A percentile compares a stretch with the other conserved stretches of the same genome.
Evolutionary conservation across 2,113 vertebrate species (phyloP).

Genomic region (Natator depressus): DNA sequence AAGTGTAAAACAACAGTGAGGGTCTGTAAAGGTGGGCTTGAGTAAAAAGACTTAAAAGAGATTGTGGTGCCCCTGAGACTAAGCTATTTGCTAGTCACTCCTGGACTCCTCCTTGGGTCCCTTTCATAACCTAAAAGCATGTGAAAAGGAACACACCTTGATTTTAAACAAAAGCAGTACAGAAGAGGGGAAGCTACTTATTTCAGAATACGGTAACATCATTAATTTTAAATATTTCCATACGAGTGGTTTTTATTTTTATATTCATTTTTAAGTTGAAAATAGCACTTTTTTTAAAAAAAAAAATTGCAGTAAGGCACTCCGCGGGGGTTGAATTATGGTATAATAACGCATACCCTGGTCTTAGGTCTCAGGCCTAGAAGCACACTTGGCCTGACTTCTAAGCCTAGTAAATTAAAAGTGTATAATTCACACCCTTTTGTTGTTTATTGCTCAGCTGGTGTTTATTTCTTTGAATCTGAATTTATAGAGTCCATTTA

Average conservation of each 20-base stretch:
- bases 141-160: not conserved
- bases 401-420: not conserved
- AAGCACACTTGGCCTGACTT: constrained; percentile 4
- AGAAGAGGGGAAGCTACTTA: not conserved
- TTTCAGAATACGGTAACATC: not conserved
- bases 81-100: not conserved
- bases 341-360: constrained; percentile 34
- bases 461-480: constrained; percentile 24
- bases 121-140: not conserved
- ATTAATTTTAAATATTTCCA: not conserved
- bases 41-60: not conserved
- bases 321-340: not conserved
- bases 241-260: not conserved
- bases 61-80: not conserved
- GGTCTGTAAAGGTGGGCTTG: not conserved
- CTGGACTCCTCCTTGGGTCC: not conserved
- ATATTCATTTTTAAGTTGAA: constrained; percentile 20
- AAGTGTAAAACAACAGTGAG: not conserved
- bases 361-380: constrained; percentile 20
- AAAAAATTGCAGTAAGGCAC: not conserved
- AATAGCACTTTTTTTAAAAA: not conserved
- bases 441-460: constrained; percentile 29
- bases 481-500: constrained; percentile 29
- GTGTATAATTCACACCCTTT: not conserved
- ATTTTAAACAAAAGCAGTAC: not conserved